Evolutionary conservation across 1,140 invertebrate genomes (phyloP), one percentile per base, ranked within the genome.

Genomic region (Sycophaga agraensis): DNA sequence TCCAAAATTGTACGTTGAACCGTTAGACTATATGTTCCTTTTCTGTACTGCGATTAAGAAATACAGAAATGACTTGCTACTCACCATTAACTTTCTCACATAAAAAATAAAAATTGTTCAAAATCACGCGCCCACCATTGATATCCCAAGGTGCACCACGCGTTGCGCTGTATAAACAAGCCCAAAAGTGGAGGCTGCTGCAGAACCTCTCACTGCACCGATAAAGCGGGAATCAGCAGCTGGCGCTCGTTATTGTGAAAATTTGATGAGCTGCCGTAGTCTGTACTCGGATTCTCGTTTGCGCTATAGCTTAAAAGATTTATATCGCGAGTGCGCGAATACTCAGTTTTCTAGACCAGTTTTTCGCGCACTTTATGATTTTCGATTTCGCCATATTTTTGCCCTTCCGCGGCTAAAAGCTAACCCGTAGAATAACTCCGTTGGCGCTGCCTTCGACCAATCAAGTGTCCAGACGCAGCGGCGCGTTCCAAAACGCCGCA

Each of bases 121-220:
- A 87, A 86, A 86, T 86, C 84, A 85, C 85, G 85, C 85, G 85
- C 85, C 85, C 84, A 85, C 84, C 84, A 86, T 86, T 86, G 82
- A 82, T 81, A 79, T 83, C 84, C 84, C 84, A 85, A 73, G 81
- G 80, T 81, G 72, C 79, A 73, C 69, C 68, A 66, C 70, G 66
- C 68, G 65, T 68, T 62, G 68, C 69, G 63, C 60, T 68, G 68
- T 74, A 71, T 43, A 51, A 31, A 51, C 57, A 42, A 17, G 24
- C 16, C 61, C 45, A 42, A 57, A 37, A 48, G 17, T 46, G 19
- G 16, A 22, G 24, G 31, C 7, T 37, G 28, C 31, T 37, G 48
- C 19, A n/a, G 9, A 49, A 28, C 19, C n/a, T 49, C 22, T 6
- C n/a, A 16, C 34, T 4, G 46, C 46, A 31, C 4, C 2, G 11